These are phyloP conservation scores for Hippocampus kuda DNA, from an alignment of 2,797 vertebrate genomes.

Conservation along the genomic window DNA sequence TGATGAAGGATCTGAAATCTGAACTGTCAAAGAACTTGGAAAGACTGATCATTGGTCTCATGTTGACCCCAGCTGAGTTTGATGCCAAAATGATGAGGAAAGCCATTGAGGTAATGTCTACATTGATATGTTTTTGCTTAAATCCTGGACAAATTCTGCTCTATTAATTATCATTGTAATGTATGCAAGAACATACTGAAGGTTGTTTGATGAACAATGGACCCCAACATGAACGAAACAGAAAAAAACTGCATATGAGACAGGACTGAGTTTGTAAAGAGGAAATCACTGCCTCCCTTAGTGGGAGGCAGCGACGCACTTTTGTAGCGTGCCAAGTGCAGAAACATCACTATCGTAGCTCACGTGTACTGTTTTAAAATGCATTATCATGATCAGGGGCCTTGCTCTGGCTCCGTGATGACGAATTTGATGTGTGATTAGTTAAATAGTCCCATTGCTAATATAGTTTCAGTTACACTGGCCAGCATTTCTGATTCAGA, in stretches of 20 bases:
- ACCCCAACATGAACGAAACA: not conserved
- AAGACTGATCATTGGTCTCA: conserved; percentile 82
- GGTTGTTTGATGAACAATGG: not conserved
- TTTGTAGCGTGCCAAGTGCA: too few species aligned
- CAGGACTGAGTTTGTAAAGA: too few species aligned
- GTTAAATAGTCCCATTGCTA: too few species aligned
- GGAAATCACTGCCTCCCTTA: too few species aligned
- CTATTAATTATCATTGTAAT: not conserved
- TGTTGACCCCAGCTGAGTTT: conserved; percentile 87
- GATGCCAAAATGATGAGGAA: conserved; percentile 96
- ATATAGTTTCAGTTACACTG: too few species aligned
- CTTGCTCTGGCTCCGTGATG: too few species aligned
- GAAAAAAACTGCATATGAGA: not conserved
- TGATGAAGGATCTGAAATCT: conserved; percentile 93
- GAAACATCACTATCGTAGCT: too few species aligned
- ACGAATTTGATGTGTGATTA: too few species aligned
- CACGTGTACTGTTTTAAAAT: too few species aligned
- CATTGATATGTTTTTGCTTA: not conserved
- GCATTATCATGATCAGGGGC: too few species aligned
- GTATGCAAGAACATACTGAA: not conserved
- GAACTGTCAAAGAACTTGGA: conserved; percentile 86
- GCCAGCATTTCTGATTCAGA: too few species aligned
- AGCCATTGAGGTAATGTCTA: conserved; percentile 79
- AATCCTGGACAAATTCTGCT: not conserved
- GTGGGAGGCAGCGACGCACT: too few species aligned